These are phyloP conservation scores for Folsomia manolachei DNA, from an alignment of 2,888 invertebrate species.

Conservation along the genomic window DNA sequence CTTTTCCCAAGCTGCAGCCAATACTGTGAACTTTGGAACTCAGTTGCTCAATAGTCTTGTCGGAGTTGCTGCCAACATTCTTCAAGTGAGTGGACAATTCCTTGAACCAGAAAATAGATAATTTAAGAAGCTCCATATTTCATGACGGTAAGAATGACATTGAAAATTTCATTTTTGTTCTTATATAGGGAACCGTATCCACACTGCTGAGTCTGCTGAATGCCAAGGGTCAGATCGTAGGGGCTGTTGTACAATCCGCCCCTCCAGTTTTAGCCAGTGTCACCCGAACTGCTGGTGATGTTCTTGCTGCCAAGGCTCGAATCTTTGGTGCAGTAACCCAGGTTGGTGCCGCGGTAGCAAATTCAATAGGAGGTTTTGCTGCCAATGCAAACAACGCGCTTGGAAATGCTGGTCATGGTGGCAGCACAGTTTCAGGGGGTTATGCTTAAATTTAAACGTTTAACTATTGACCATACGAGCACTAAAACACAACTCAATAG, in stretches of 20 bases:
- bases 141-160: not conserved
- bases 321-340: slow-evolving; percentile 51
- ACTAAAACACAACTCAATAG: not conserved
- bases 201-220: slow-evolving; percentile 50
- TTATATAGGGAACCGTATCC: slow-evolving; percentile 50
- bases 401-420: slow-evolving; percentile 31
- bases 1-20: slow-evolving; percentile 51
- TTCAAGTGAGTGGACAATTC: slow-evolving; percentile 40
- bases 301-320: slow-evolving; percentile 50
- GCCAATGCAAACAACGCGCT: slow-evolving; percentile 47
- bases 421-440: slow-evolving; percentile 39
- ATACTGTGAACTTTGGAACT: slow-evolving; percentile 51
- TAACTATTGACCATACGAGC: not conserved
- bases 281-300: slow-evolving; percentile 51
- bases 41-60: slow-evolving; percentile 51
- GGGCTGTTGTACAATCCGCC: slow-evolving; percentile 51
- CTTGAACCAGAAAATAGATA: not conserved
- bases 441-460: slow-evolving; percentile 35
- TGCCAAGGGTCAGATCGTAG: slow-evolving; percentile 51
- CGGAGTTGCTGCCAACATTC: slow-evolving; percentile 51
- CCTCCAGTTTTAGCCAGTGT: slow-evolving; percentile 50
- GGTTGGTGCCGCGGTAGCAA: slow-evolving; percentile 51
- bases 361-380: slow-evolving; percentile 50
- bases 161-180: too few relatives aligned
- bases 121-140: too few relatives aligned